Base-by-base conservation (phyloP, 2,113 vertebrate genomes). In the Lontra canadensis region DNA sequence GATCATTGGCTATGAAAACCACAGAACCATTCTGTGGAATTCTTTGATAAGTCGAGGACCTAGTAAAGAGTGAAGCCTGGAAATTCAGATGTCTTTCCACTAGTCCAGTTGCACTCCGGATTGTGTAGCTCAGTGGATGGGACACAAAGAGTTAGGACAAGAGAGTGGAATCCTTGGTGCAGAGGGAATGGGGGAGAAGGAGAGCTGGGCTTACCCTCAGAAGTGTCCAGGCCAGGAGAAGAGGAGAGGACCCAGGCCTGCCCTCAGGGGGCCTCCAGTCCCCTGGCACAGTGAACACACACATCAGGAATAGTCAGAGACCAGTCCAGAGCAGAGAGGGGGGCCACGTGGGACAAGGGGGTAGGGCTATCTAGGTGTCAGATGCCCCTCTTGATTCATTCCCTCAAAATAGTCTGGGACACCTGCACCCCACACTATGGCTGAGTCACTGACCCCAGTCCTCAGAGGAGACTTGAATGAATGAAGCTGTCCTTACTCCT, bases 371-470 rank as follows among this genome's bases (percentile, higher is more conserved):
- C 34, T 84, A n/a, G 39, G 57, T 49, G 34, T 74, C 95, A 42
- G 78, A 17, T 34, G 67, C 11, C 25, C 39, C 79, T 94, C 65
- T 26, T 88, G 92, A 90, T 49, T 97, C 97, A 98, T 36, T 15
- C 26, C 80, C 96, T 76, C 94, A 97, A 59, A 97, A 97, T 94
- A 97, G 84, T 42, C 79, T 21, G 49, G 78, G 94, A 55, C 39
- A 55, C 55, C 73, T 11, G 34, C 12, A 15, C 49, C 76, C 79
- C 49, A 67, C 36, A 1, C 80, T 76, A 1, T 0, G 6, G n/a
- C 93, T 96, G 96, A 97, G 95, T 97, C 97, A 97, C 78, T 20
- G 79, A 87, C 82, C 73, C 71, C 82, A 9, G 7, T 10, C 65
- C 87, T 49, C 31, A 1, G 44, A 69, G 31, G 6, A n/a, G 59